Percentiles rank a stretch among this genome's conserved stretches.
These are phyloP conservation scores for Puntigrus tetrazona DNA, from an alignment of 2,113 vertebrate species.

Conservation along the genomic window DNA sequence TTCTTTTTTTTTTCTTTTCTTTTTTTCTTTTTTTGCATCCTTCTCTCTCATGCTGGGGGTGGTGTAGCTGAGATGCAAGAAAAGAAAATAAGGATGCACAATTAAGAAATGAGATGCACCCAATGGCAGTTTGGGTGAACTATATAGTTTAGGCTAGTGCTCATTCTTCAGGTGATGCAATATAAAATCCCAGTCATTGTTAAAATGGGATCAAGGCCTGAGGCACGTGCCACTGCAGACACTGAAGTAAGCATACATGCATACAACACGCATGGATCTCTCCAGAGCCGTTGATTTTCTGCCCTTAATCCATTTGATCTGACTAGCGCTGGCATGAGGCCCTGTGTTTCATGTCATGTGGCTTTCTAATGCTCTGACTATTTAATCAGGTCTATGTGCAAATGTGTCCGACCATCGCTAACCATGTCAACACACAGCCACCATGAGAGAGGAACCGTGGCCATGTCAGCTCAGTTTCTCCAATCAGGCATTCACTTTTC, in stretches of 20 bases:
- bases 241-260: background rate
- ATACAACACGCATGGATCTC: background rate
- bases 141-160: background rate
- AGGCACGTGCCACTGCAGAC: background rate
- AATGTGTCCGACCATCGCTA: background rate
- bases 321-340: conserved; percentile 11
- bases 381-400: background rate
- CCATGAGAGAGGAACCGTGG: background rate
- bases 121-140: background rate
- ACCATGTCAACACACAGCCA: background rate
- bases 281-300: background rate
- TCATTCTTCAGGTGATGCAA: background rate
- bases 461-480: background rate
- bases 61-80: background rate
- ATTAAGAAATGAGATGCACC: background rate
- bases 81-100: background rate
- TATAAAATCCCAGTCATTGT: background rate
- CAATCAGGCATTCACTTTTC: background rate
- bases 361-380: background rate
- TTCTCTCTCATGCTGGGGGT: no score
- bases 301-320: conserved; percentile 29
- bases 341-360: conserved; percentile 15
- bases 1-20: no score
- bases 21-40: background rate
- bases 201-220: background rate